Evolutionary conservation across 2,797 vertebrate species (phyloP).

Genomic region (Pseudopleuronectes americanus): DNA sequence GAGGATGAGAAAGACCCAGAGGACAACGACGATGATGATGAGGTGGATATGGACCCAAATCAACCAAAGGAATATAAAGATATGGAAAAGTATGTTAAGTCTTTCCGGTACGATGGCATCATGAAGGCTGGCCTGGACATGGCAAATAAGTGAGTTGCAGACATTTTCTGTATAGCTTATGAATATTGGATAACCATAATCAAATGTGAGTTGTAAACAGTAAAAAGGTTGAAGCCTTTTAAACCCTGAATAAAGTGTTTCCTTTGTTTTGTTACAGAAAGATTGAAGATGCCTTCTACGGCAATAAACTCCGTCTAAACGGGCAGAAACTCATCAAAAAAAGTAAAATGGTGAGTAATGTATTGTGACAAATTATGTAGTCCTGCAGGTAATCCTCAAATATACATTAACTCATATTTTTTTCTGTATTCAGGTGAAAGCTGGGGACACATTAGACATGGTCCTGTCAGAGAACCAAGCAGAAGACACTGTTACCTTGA

Average conservation of each 20-base stretch:
- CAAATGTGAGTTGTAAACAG: not conserved
- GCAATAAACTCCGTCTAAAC: conserved; percentile 91
- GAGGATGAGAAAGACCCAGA: conserved; percentile 76
- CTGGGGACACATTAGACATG: conserved; percentile 92
- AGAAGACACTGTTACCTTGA: conserved; percentile 86
- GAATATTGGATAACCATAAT: not conserved
- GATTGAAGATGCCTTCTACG: conserved; percentile 96
- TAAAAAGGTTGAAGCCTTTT: not conserved
- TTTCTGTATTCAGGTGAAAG: conserved; percentile 86
- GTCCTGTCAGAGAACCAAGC: conserved; percentile 88
- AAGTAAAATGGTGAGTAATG: conserved; percentile 90
- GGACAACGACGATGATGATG: conserved; percentile 85
- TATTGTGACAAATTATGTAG: not conserved
- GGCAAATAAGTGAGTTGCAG: conserved; percentile 90
- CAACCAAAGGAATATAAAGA: conserved; percentile 92
- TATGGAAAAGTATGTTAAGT: conserved; percentile 89
- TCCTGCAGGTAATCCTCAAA: not conserved
- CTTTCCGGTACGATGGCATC: conserved; percentile 90
- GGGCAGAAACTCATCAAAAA: conserved; percentile 95
- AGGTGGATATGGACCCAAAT: conserved; percentile 78
- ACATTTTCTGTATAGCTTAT: not conserved
- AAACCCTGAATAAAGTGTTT: not conserved
- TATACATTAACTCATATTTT: not conserved
- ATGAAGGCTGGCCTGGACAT: conserved; percentile 91
- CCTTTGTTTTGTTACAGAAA: conserved; percentile 81